Evolutionary conservation across 2,888 invertebrate genomes (phyloP).

Genomic region (Stenolophus ochropezus): DNA sequence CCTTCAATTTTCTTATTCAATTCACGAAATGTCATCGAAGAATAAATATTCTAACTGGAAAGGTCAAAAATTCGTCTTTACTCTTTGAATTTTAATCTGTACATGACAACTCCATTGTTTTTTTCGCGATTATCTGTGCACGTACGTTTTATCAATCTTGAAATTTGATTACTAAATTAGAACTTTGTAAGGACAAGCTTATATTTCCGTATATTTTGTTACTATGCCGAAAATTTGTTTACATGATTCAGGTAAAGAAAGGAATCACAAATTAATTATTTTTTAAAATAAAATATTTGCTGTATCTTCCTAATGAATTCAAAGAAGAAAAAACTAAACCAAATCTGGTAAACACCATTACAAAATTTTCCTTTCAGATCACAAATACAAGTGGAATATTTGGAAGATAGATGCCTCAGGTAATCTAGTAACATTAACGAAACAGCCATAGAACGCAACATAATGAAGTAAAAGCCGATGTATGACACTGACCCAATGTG

Average conservation of each 20-base stretch:
- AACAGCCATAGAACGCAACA: not conserved
- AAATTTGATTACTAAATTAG: not conserved
- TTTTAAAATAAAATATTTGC: too few relatives aligned
- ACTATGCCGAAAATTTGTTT: not conserved
- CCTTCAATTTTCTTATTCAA: not conserved
- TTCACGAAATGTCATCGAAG: constrained; percentile 21
- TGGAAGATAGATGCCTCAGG: not conserved
- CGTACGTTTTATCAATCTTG: constrained; percentile 11
- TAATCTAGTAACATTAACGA: constrained; percentile 5
- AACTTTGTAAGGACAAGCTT: not conserved
- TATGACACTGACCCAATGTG: constrained; percentile 21
- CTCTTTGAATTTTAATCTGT: constrained; percentile 20
- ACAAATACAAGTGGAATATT: not conserved
- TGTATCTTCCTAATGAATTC: not conserved
- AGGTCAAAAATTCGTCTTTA: not conserved
- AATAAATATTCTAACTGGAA: constrained; percentile 7
- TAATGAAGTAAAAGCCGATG: constrained; percentile 12
- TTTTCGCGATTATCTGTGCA: constrained; percentile 2
- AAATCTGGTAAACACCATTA: constrained; percentile 27
- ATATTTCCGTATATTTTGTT: not conserved
- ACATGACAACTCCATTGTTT: constrained; percentile 20
- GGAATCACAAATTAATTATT: too few relatives aligned
- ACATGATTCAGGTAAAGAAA: too few relatives aligned
- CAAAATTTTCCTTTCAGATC: constrained; percentile 24
- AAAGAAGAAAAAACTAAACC: not conserved